Percentiles rank a stretch among this genome's conserved stretches.
Conservation (phyloP, 1,140 invertebrate species). For the Lineus longissimus region DNA sequence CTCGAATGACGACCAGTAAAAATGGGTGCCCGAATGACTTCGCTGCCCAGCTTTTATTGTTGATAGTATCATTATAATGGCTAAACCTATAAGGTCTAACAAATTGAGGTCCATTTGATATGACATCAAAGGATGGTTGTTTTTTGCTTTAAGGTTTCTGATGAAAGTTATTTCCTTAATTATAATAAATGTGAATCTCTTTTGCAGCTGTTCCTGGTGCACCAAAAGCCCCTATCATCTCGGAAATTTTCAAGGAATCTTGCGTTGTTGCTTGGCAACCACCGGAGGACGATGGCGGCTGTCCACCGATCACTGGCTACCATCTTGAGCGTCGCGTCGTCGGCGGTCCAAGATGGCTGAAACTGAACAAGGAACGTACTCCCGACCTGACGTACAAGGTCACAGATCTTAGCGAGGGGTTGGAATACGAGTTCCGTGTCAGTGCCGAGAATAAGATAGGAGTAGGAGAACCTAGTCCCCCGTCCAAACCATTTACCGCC, state of each 20-base stretch:
- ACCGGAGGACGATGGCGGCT: slow-evolving; percentile 75
- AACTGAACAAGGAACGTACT: slow-evolving; percentile 54
- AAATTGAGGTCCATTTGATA: too few species aligned
- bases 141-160: too few species aligned
- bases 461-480: slow-evolving; percentile 66
- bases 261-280: slow-evolving; percentile 69
- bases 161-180: too few species aligned
- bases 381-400: slow-evolving; percentile 56
- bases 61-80: too few species aligned
- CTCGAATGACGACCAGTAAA: too few species aligned
- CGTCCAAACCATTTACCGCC: slow-evolving; percentile 58
- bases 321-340: slow-evolving; percentile 92
- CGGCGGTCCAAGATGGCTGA: slow-evolving; percentile 86
- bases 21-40: too few species aligned
- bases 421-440: slow-evolving; percentile 93
- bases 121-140: too few species aligned
- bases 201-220: slow-evolving; percentile 18
- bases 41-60: too few species aligned
- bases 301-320: slow-evolving; percentile 74
- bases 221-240: slow-evolving; percentile 12
- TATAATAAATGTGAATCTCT: too few species aligned
- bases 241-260: slow-evolving; percentile 41
- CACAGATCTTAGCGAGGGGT: slow-evolving; percentile 77
- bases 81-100: too few species aligned
- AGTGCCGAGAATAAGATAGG: slow-evolving; percentile 85